phyloP scores from a whole-genome alignment of 2,113 vertebrate species.

The Lophius piscatorius region DNA sequence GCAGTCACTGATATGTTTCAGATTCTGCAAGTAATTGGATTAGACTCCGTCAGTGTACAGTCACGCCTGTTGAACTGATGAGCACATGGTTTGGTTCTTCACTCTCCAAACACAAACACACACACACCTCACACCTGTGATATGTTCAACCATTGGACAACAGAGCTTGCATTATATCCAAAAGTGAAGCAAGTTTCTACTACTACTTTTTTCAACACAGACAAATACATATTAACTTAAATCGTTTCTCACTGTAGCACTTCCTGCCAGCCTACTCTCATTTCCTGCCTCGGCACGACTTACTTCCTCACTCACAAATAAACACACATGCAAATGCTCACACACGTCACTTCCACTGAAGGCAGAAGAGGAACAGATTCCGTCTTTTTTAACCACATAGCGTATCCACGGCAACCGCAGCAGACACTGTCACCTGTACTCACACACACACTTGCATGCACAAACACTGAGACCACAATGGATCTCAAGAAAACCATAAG shows the following conservation, averaged over 20 bases:
- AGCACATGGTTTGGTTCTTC: no score
- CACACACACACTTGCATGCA: constrained; percentile 6
- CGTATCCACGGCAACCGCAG: constrained; percentile 53
- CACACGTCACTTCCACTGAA: constrained; percentile 15
- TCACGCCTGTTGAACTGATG: no score
- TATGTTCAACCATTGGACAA: neutral
- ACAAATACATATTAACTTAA: no score
- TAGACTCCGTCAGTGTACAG: no score
- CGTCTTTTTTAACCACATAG: constrained; percentile 24
- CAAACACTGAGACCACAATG: constrained; percentile 46
- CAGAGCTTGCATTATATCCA: no score
- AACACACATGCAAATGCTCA: neutral
- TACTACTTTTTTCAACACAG: no score
- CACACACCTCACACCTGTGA: no score
- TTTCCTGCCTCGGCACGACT: constrained; percentile 63
- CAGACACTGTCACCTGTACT: constrained; percentile 4
- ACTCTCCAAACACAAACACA: no score
- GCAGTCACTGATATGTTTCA: no score
- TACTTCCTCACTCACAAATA: constrained; percentile 30
- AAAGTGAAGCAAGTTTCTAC: no score
- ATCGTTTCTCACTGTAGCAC: constrained; percentile 57
- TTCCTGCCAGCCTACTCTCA: constrained; percentile 75
- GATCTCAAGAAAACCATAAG: constrained; percentile 50
- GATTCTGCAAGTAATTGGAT: no score
- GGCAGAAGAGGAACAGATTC: constrained; percentile 71